Evolutionary conservation across 2,888 invertebrate species (phyloP).

Genomic region (Troglohyphantes excavatus): DNA sequence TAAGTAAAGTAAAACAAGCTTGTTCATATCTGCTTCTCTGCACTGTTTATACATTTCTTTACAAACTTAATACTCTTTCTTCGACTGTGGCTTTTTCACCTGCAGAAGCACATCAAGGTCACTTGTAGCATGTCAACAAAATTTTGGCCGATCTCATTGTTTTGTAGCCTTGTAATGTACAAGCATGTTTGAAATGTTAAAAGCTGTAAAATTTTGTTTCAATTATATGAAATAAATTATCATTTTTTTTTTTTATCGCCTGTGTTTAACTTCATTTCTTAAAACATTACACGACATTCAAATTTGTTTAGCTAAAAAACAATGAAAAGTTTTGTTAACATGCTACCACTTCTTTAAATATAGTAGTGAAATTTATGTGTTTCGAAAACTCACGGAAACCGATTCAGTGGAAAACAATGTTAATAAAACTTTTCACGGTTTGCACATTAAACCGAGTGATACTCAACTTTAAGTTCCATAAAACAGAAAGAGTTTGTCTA

Average conservation of each 20-base stretch:
- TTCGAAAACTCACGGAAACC: neutral
- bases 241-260: neutral
- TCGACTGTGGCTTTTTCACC: slow-evolving; percentile 54
- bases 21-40: slow-evolving; percentile 71
- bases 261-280: slow-evolving; percentile 56
- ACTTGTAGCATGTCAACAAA: slow-evolving; percentile 66
- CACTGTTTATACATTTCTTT: slow-evolving; percentile 63
- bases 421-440: slow-evolving; percentile 38
- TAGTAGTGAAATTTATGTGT: neutral
- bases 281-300: slow-evolving; percentile 40
- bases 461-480: too few species aligned
- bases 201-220: slow-evolving; percentile 56
- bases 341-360: slow-evolving; percentile 51
- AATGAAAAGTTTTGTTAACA: slow-evolving; percentile 69
- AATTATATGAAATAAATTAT: slow-evolving; percentile 51
- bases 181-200: slow-evolving; percentile 39
- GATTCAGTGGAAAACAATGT: slow-evolving; percentile 27
- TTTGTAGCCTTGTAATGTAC: slow-evolving; percentile 47
- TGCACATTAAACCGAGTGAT: too few species aligned
- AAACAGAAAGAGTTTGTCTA: too few species aligned
- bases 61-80: slow-evolving; percentile 45
- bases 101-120: slow-evolving; percentile 54
- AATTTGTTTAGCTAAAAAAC: slow-evolving; percentile 33
- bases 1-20: slow-evolving; percentile 71
- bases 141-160: slow-evolving; percentile 58